Evolutionary conservation across 2,113 vertebrate genomes (phyloP), one percentile per base, ranked within the genome.

Genomic region (Megaceryle maxima): DNA sequence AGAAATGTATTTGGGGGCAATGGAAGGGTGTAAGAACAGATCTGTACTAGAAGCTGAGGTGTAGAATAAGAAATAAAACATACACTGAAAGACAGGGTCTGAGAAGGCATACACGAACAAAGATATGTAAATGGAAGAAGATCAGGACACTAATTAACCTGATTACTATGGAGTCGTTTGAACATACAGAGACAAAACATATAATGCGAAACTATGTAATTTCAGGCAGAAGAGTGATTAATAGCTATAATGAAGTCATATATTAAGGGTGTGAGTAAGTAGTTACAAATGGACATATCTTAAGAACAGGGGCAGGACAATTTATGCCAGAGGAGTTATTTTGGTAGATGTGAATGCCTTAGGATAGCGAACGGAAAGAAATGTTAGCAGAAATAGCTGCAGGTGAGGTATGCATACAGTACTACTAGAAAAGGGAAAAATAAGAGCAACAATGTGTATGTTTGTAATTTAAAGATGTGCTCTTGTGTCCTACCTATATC

Each of bases 191-290:
- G 6, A 11, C 6, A 81, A 83, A 83, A 85, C 11, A 62, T 2
- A 24, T 0, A 59, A 35, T 1, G 13, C 0, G 0, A 16, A 87
- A 57, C 29, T 16, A 31, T 0, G 3, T 13, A 1, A 44, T 51
- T 64, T 57, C 41, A 31, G 33, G 9, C 16, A 86, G 24, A 74
- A 50, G 26, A 53, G 41, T n/a, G 19, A 50, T 41, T 72, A 75
- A 56, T 8, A 64, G 35, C 85, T 62, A 15, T 11, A 79, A 83
- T 6, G 21, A 82, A 69, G 68, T 29, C 18, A 84, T 19, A 10
- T 16, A 72, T 18, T 0, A 17, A 72, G 13, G 9, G 24, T 31
- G 33, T 21, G 46, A 62, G 12, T 53, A 72, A 92, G 17, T 8
- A 26, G 39, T 37, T 66, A 86, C 24, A 91, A 84, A 64, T 15